Evolutionary conservation across 2,113 vertebrate species (phyloP).

Genomic region (Poicephalus meyeri): DNA sequence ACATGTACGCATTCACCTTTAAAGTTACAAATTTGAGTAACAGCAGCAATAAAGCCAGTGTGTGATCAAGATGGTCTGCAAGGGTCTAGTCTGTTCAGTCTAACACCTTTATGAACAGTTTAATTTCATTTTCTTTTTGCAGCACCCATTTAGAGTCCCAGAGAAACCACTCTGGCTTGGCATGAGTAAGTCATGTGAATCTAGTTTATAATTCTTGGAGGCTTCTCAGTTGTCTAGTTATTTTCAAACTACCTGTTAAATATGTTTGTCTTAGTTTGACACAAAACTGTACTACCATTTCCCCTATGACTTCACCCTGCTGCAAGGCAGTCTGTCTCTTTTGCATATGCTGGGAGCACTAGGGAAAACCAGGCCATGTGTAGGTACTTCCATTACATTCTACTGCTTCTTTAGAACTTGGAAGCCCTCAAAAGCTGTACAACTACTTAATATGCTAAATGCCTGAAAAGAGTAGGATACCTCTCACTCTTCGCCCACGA

Average conservation of each 20-base stretch:
- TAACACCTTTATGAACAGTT: background rate
- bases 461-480: background rate
- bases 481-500: background rate
- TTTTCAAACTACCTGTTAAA: background rate
- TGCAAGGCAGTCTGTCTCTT: background rate
- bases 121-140: background rate
- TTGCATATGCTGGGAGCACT: background rate
- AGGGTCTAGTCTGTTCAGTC: background rate
- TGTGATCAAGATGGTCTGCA: background rate
- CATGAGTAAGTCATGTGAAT: background rate
- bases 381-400: background rate
- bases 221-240: background rate
- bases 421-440: background rate
- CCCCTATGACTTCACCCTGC: background rate
- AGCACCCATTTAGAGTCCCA: background rate
- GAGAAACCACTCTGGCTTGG: background rate
- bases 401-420: background rate
- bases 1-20: background rate
- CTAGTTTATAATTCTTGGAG: background rate
- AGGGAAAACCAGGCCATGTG: background rate
- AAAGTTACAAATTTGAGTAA: background rate
- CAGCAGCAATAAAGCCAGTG: background rate
- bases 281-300: background rate
- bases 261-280: background rate
- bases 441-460: background rate